Percentiles rank a stretch among this genome's conserved stretches.
phyloP scores from a whole-genome alignment of 2,888 invertebrate genomes.

The Oligia strigilis region DNA sequence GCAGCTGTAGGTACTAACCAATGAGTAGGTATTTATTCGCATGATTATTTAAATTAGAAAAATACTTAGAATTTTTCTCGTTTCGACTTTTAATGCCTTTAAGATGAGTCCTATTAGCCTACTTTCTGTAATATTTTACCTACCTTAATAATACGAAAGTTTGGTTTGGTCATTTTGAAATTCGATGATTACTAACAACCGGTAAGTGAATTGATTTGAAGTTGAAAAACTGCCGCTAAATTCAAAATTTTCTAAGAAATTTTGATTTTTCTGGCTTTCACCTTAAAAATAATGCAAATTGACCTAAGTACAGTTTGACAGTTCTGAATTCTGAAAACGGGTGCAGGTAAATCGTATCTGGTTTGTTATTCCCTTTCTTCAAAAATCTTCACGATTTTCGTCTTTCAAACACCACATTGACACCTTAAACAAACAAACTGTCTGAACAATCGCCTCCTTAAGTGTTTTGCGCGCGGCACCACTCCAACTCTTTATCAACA shows the following conservation, averaged over 20 bases:
- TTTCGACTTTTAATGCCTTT: background rate
- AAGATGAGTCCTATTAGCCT: too few relatives aligned
- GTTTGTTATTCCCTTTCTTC: background rate
- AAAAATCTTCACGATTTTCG: background rate
- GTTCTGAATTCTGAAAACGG: background rate
- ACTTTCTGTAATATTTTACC: background rate
- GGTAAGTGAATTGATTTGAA: background rate
- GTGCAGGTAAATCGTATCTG: background rate
- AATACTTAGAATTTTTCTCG: background rate
- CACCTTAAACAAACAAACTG: constrained; percentile 1
- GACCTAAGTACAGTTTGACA: background rate
- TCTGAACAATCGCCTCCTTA: constrained; percentile 68
- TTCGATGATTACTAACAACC: background rate
- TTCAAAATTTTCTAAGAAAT: background rate
- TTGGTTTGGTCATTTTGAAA: background rate
- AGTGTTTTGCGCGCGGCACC: constrained; percentile 78
- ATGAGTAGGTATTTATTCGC: too few relatives aligned
- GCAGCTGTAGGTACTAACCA: too few relatives aligned
- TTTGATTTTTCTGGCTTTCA: background rate
- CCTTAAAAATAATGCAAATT: background rate
- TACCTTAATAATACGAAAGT: background rate
- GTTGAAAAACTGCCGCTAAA: background rate
- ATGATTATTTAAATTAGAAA: background rate
- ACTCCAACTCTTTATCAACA: constrained; percentile 71
- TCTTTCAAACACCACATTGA: background rate